These are phyloP conservation scores for Parazoanthus atlanticus DNA, from an alignment of 92 coral and sea anemone genomes.

Conservation along the genomic window DNA sequence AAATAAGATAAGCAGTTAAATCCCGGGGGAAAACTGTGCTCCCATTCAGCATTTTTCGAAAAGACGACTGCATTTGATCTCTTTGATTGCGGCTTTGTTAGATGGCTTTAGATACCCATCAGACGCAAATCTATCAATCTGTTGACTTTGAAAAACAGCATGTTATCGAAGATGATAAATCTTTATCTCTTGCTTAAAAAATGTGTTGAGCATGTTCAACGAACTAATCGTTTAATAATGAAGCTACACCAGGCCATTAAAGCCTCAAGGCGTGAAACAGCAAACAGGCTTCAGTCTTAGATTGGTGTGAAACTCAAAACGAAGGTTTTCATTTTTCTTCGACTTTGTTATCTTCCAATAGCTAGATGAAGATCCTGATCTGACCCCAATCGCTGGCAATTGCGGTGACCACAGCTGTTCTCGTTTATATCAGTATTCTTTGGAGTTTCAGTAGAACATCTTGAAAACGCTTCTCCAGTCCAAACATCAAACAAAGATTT, in stretches of 20 bases:
- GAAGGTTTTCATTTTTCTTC: neutral
- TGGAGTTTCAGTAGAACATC: neutral
- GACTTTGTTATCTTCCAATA: conserved; percentile 17
- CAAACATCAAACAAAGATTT: conserved; percentile 28
- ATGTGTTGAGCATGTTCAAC: conserved; percentile 16
- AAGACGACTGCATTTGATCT: neutral
- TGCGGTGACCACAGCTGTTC: conserved; percentile 9
- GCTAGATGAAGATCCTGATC: conserved; percentile 22
- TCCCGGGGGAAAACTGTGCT: neutral
- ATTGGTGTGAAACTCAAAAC: conserved; percentile 11
- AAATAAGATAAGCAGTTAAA: no score
- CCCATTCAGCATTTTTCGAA: neutral
- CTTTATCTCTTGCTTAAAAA: conserved; percentile 9
- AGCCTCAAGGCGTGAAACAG: conserved; percentile 33
- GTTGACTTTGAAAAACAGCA: conserved; percentile 11
- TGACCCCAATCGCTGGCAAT: conserved; percentile 12
- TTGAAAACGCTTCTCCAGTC: conserved; percentile 15
- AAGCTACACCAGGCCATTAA: neutral
- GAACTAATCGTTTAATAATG: conserved; percentile 31
- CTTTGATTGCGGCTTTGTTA: neutral
- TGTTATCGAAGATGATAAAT: conserved; percentile 40
- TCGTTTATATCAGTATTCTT: neutral
- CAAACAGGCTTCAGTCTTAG: neutral
- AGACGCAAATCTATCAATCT: conserved; percentile 20
- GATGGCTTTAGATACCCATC: neutral